Percentiles rank a stretch among this genome's conserved stretches.
These are phyloP conservation scores for Spodoptera litura DNA, from an alignment of 1,140 invertebrate genomes.

Conservation along the genomic window DNA sequence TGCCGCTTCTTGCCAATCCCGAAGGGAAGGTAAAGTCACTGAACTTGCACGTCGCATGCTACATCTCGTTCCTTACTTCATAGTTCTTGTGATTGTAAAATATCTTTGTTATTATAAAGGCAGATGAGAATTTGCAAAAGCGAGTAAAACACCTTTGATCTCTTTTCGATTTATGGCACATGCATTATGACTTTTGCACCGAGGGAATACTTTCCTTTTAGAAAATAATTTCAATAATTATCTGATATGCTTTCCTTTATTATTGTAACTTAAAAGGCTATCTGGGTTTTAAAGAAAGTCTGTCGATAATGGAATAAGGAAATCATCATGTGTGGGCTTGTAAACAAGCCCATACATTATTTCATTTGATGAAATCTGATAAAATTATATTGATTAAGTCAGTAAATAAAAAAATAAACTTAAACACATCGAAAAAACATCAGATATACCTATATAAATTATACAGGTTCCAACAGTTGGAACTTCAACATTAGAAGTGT, in stretches of 20 bases:
- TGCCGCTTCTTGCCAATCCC: conserved; percentile 79
- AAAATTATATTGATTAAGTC: too few species aligned
- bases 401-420: too few species aligned
- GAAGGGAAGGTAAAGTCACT: conserved; percentile 80
- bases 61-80: conserved; percentile 70
- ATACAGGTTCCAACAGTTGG: too few species aligned
- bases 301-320: too few species aligned
- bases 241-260: too few species aligned
- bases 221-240: not conserved
- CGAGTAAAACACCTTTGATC: conserved; percentile 33
- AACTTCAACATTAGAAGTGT: too few species aligned
- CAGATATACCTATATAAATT: too few species aligned
- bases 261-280: not conserved
- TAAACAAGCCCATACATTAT: too few species aligned
- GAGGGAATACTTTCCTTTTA: conserved; percentile 18
- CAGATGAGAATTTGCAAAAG: conserved; percentile 44
- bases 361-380: too few species aligned
- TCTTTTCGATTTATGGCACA: conserved; percentile 27
- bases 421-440: too few species aligned
- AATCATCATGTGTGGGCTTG: too few species aligned
- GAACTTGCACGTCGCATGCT: conserved; percentile 80
- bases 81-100: conserved; percentile 80
- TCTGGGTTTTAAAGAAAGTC: too few species aligned
- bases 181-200: conserved; percentile 20
- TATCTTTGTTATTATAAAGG: conserved; percentile 55